These are phyloP conservation scores for Patiria pectinifera DNA, from an alignment of 53 echinoderm and acorn worm species.

Conservation along the genomic window DNA sequence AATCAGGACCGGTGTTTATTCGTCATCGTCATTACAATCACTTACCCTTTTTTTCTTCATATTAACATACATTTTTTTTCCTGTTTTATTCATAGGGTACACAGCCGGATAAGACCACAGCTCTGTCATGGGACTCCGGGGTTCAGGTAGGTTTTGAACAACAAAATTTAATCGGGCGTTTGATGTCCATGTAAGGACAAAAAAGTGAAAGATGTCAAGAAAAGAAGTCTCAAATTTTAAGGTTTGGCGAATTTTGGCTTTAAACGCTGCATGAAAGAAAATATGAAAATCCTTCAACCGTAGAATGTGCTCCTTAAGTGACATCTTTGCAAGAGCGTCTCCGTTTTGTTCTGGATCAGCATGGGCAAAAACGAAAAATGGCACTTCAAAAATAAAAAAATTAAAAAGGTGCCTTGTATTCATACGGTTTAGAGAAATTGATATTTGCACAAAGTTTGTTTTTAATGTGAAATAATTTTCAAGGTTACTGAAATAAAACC, in stretches of 20 bases:
- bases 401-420: too few relatives aligned
- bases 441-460: too few relatives aligned
- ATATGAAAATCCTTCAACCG: too few relatives aligned
- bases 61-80: background rate
- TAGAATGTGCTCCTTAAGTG: too few relatives aligned
- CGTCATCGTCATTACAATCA: background rate
- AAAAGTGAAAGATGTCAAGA: background rate
- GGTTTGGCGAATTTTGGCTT: too few relatives aligned
- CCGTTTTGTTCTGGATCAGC: too few relatives aligned
- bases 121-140: conserved; percentile 68
- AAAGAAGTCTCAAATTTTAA: background rate
- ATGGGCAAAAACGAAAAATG: too few relatives aligned
- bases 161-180: background rate
- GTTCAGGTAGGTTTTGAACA: conserved; percentile 59
- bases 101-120: conserved; percentile 68
- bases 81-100: conserved; percentile 57
- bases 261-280: too few relatives aligned
- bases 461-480: background rate
- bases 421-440: too few relatives aligned
- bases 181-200: background rate
- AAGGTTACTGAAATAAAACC: background rate
- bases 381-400: too few relatives aligned
- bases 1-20: too few relatives aligned
- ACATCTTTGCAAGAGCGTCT: too few relatives aligned
- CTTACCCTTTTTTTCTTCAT: background rate